Evolutionary conservation across 2,888 invertebrate species (phyloP).

Genomic region (Troides helena): DNA sequence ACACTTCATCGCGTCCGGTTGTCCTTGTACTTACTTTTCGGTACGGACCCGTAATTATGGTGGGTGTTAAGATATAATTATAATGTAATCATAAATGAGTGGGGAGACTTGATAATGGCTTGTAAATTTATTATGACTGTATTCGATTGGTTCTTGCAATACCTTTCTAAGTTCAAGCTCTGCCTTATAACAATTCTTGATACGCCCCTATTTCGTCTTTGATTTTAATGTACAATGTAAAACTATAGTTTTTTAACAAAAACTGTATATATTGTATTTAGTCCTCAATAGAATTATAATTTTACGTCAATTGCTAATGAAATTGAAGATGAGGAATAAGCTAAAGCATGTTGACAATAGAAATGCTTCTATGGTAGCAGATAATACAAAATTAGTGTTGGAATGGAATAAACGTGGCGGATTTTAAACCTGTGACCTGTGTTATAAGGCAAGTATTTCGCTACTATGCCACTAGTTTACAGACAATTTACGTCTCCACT

Average conservation of each 20-base stretch:
- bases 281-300: no score
- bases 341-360: no score
- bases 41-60: slow-evolving; percentile 50
- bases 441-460: no score
- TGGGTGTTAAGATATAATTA: slow-evolving; percentile 36
- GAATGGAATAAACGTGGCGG: no score
- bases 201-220: background rate
- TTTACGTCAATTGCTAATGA: no score
- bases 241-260: background rate
- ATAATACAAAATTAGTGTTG: no score
- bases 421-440: no score
- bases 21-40: slow-evolving; percentile 55
- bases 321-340: no score
- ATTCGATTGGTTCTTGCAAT: slow-evolving; percentile 61
- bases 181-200: background rate
- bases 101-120: slow-evolving; percentile 47
- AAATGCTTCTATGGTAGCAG: no score
- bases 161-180: background rate
- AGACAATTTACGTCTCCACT: no score
- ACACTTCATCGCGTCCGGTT: slow-evolving; percentile 47
- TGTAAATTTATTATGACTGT: slow-evolving; percentile 65
- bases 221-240: background rate
- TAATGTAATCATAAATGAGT: slow-evolving; percentile 19
- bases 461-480: no score
- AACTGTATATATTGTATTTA: no score